Evolutionary conservation across 2,797 vertebrate genomes (phyloP).

Genomic region (Tauraco hartlaubi): DNA sequence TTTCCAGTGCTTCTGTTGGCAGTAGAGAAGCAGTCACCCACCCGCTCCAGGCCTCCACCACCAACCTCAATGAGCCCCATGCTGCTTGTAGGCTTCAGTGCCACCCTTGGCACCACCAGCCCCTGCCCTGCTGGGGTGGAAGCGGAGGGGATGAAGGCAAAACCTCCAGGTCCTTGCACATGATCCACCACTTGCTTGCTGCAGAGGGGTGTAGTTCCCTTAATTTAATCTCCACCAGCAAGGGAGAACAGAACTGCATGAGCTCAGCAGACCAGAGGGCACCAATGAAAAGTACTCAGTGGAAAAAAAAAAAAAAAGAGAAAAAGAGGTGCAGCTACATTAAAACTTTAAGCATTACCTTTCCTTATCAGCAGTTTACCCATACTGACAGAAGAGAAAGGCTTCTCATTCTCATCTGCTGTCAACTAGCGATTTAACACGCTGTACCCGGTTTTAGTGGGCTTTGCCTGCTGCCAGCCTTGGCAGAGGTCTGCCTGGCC

Average conservation of each 20-base stretch:
- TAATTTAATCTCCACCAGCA: neutral
- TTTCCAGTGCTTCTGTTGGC: neutral
- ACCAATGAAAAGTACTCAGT: neutral
- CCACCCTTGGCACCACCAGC: neutral
- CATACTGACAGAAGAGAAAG: neutral
- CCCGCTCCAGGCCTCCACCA: neutral
- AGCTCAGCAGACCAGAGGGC: rapidly evolving
- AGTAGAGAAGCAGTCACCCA: neutral
- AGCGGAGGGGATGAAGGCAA: rapidly evolving
- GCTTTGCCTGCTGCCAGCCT: slow-evolving; percentile 52
- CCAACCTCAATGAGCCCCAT: neutral
- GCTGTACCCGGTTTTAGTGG: neutral
- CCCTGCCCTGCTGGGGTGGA: neutral
- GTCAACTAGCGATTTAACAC: slow-evolving; percentile 12
- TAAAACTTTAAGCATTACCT: neutral
- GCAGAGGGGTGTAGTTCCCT: neutral
- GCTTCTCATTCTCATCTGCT: neutral
- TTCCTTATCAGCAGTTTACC: neutral
- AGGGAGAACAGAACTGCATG: neutral
- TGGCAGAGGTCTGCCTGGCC: slow-evolving; percentile 60
- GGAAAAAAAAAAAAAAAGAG: neutral
- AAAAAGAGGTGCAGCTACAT: neutral
- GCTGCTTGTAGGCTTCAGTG: neutral
- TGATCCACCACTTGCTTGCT: neutral
- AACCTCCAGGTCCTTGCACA: no score